Conservation (phyloP, 2,888 invertebrate genomes). For the Gymnoscelis rufifasciata region DNA sequence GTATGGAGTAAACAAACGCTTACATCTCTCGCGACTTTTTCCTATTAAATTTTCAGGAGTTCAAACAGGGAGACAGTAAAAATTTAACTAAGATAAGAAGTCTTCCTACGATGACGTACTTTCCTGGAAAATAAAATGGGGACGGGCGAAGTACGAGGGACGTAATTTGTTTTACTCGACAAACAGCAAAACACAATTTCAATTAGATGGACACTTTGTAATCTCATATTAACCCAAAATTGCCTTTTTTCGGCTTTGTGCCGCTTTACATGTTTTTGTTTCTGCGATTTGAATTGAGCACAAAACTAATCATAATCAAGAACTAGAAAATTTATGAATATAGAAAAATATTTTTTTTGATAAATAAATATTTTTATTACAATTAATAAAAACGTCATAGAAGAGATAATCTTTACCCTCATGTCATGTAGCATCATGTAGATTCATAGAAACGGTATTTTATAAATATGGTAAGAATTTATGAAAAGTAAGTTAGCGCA, state of each 20-base stretch:
- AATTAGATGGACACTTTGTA: constrained; percentile 23
- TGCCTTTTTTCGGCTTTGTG: constrained; percentile 2
- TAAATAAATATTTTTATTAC: too few relatives aligned
- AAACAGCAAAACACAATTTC: constrained; percentile 29
- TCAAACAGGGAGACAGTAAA: constrained; percentile 48
- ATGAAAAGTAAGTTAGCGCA: too few relatives aligned
- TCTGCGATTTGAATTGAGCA: background rate
- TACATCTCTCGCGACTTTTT: constrained; percentile 35
- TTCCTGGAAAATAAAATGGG: constrained; percentile 16
- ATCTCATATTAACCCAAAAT: constrained; percentile 12
- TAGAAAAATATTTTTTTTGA: too few relatives aligned
- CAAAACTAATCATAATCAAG: background rate
- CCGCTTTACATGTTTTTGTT: background rate
- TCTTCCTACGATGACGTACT: constrained; percentile 26
- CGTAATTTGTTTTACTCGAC: constrained; percentile 29
- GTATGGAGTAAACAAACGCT: constrained; percentile 41
- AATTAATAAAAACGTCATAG: too few relatives aligned
- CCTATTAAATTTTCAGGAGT: constrained; percentile 45
- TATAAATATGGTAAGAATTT: too few relatives aligned
- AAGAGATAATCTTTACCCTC: too few relatives aligned
- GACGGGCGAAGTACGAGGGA: constrained; percentile 12
- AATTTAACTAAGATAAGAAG: constrained; percentile 43
- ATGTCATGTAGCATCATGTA: too few relatives aligned
- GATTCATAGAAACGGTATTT: too few relatives aligned
- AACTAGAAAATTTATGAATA: too few relatives aligned